These are phyloP conservation scores for Grammomys surdaster DNA, from an alignment of 2,113 vertebrate genomes.

Conservation along the genomic window DNA sequence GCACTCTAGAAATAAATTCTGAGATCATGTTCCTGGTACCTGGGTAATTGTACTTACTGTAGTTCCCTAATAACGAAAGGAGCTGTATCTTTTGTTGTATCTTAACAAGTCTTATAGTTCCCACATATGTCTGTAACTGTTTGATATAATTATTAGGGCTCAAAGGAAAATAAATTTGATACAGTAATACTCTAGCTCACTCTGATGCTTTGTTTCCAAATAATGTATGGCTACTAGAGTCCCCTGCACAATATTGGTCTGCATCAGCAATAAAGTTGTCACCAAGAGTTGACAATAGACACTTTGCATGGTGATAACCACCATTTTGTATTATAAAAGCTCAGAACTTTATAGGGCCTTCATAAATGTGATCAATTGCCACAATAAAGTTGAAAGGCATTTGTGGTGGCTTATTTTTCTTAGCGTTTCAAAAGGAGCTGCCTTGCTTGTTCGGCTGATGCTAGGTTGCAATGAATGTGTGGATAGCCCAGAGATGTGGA, in stretches of 20 bases:
- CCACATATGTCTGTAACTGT: constrained; percentile 73
- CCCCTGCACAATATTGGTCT: constrained; percentile 65
- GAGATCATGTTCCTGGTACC: background rate
- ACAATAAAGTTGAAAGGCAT: constrained; percentile 75
- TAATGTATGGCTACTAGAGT: constrained; percentile 70
- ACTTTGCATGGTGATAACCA: constrained; percentile 79
- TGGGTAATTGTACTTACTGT: constrained; percentile 1
- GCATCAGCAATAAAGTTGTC: constrained; percentile 80
- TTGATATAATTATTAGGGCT: constrained; percentile 79
- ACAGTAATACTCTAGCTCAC: constrained; percentile 22
- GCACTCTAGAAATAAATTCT: constrained; percentile 1
- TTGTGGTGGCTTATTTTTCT: constrained; percentile 68
- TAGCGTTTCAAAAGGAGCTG: constrained; percentile 6
- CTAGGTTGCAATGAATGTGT: background rate
- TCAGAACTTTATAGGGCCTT: constrained; percentile 75
- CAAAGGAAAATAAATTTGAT: constrained; percentile 75
- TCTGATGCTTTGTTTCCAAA: constrained; percentile 68
- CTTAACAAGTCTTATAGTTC: constrained; percentile 66
- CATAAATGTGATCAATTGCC: constrained; percentile 81
- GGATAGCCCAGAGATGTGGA: background rate
- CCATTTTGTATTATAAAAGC: constrained; percentile 77
- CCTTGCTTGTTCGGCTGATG: constrained; percentile 18
- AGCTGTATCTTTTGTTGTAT: constrained; percentile 48
- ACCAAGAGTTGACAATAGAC: constrained; percentile 70
- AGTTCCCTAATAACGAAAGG: constrained; percentile 21